Conservation (phyloP, 2,113 vertebrate species). For the Mustelus asterias region DNA sequence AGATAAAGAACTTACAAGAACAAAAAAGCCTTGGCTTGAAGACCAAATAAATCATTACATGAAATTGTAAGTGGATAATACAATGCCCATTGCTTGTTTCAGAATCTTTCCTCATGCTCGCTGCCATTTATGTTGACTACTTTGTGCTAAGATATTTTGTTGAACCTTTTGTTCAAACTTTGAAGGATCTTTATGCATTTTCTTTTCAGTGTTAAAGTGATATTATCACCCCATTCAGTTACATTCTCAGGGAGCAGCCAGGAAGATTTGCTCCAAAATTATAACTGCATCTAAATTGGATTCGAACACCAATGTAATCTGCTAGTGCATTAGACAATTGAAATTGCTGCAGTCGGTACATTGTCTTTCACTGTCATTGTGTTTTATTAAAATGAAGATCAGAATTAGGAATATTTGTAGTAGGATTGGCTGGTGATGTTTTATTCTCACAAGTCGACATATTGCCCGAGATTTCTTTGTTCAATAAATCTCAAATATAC, state of each 20-base stretch:
- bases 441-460: neutral
- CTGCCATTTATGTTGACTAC: neutral
- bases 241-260: neutral
- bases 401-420: neutral
- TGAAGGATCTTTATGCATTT: neutral
- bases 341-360: neutral
- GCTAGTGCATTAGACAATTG: neutral
- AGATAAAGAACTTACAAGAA: neutral
- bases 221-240: neutral
- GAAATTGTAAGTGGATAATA: neutral
- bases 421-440: neutral
- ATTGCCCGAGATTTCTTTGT: neutral
- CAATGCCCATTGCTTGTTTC: neutral
- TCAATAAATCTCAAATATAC: neutral
- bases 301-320: neutral
- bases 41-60: neutral
- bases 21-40: neutral
- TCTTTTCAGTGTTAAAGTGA: neutral
- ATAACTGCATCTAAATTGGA: neutral
- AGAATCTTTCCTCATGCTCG: neutral
- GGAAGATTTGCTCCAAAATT: neutral
- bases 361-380: neutral
- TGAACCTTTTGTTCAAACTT: neutral
- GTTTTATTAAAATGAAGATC: neutral
- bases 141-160: neutral